A percentile compares a stretch with the other conserved stretches of the same genome.
phyloP scores from a whole-genome alignment of 2,797 vertebrate genomes.

The Xiphorhynchus erythropygius region DNA sequence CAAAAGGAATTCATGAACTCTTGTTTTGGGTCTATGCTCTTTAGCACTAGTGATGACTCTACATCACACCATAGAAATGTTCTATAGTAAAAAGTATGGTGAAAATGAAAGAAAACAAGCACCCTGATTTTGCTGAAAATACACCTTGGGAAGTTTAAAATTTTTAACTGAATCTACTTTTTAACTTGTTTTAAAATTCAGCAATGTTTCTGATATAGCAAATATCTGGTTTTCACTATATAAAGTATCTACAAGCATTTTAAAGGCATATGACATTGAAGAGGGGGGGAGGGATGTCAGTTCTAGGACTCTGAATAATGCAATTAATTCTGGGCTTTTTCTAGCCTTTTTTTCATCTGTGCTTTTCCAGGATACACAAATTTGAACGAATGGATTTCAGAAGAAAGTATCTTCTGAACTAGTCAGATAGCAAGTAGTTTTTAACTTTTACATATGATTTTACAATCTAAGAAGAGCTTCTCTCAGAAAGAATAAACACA shows the following conservation, averaged over 20 bases:
- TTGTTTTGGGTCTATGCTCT: not conserved
- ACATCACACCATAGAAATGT: fast-evolving
- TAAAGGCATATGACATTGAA: not conserved
- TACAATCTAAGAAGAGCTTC: not conserved
- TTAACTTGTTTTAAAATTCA: not conserved
- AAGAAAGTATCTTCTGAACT: not conserved
- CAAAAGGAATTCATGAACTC: not conserved
- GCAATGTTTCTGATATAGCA: fast-evolving
- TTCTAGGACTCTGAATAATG: not conserved
- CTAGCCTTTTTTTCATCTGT: not conserved
- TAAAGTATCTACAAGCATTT: not conserved
- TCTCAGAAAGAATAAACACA: not conserved
- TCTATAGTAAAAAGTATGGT: not conserved
- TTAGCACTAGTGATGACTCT: not conserved
- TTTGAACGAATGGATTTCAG: not conserved
- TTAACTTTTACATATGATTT: not conserved
- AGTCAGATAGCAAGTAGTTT: not conserved
- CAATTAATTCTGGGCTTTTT: not conserved
- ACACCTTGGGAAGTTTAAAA: not conserved
- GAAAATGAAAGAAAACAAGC: not conserved
- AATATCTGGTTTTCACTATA: not conserved
- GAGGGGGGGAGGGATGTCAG: fast-evolving
- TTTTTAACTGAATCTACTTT: not conserved
- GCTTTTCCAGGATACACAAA: not conserved
- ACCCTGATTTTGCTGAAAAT: not conserved